These are phyloP conservation scores for Tetranychus piercei DNA, from an alignment of 2,888 invertebrate genomes.

Conservation along the genomic window DNA sequence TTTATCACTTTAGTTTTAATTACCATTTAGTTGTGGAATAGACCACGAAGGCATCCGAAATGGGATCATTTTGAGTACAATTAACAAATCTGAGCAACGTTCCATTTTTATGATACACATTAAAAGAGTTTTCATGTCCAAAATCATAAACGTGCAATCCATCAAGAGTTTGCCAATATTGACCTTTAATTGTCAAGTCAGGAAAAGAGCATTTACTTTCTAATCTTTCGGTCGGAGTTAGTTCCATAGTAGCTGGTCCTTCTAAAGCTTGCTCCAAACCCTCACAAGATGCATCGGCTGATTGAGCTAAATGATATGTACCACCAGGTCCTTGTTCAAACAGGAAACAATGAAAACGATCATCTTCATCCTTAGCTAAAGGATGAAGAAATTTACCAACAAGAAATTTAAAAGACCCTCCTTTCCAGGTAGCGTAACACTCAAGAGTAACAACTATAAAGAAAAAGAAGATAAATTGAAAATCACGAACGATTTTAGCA, in stretches of 20 bases:
- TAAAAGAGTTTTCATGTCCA: conserved; percentile 21
- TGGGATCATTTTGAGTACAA: conserved; percentile 22
- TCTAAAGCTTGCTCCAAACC: conserved; percentile 75
- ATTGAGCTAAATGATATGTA: conserved; percentile 36
- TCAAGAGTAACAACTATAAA: conserved; percentile 59
- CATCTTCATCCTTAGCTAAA: conserved; percentile 26
- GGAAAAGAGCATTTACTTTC: conserved; percentile 24
- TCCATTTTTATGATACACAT: conserved; percentile 22
- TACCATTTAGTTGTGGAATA: conserved; percentile 27
- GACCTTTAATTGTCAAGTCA: conserved; percentile 21
- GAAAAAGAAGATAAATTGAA: background rate
- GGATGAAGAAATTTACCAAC: conserved; percentile 51
- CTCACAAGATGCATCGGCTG: conserved; percentile 80
- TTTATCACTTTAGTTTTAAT: background rate
- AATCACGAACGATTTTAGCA: too few relatives aligned
- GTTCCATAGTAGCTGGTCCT: conserved; percentile 61
- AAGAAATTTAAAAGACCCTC: conserved; percentile 71
- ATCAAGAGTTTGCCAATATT: conserved; percentile 25
- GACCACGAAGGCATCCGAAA: conserved; percentile 21
- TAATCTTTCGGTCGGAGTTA: conserved; percentile 47
- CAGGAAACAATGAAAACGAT: conserved; percentile 28
- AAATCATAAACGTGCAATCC: conserved; percentile 24
- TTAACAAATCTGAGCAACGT: conserved; percentile 22
- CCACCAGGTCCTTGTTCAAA: conserved; percentile 22
- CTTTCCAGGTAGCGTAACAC: conserved; percentile 80